Evolutionary conservation across 2,797 vertebrate species (phyloP).

Genomic region (Sebastiscus albofasciatus): DNA sequence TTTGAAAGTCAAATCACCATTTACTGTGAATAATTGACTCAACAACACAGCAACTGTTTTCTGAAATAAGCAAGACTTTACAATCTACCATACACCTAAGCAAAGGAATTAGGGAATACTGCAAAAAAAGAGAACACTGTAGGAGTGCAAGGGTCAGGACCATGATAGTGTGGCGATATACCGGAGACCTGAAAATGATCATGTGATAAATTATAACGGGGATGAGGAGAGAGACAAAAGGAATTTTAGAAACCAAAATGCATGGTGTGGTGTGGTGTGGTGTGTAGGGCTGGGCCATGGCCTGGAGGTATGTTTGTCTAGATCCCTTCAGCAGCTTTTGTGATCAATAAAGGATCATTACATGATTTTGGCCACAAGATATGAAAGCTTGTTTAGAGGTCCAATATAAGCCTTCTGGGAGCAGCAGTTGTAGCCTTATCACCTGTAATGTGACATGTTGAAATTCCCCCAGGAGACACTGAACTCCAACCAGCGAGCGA

Average conservation of each 20-base stretch:
- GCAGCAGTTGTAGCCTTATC: background rate
- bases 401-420: background rate
- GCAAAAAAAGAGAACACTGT: background rate
- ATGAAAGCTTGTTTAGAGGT: background rate
- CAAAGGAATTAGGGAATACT: background rate
- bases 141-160: background rate
- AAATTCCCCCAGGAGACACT: background rate
- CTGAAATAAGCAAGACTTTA: background rate
- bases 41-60: background rate
- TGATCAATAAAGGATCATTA: conserved; percentile 19
- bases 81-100: background rate
- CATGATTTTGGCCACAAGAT: background rate
- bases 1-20: background rate
- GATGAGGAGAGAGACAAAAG: background rate
- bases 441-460: background rate
- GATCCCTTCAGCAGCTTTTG: background rate
- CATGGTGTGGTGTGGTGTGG: background rate
- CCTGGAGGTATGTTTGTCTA: background rate
- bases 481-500: background rate
- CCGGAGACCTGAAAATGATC: background rate
- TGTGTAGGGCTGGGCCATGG: background rate
- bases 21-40: background rate
- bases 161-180: background rate
- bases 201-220: background rate
- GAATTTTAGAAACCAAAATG: background rate